Conservation (phyloP, 2,888 invertebrate genomes). For the Rotaria macrura region DNA sequence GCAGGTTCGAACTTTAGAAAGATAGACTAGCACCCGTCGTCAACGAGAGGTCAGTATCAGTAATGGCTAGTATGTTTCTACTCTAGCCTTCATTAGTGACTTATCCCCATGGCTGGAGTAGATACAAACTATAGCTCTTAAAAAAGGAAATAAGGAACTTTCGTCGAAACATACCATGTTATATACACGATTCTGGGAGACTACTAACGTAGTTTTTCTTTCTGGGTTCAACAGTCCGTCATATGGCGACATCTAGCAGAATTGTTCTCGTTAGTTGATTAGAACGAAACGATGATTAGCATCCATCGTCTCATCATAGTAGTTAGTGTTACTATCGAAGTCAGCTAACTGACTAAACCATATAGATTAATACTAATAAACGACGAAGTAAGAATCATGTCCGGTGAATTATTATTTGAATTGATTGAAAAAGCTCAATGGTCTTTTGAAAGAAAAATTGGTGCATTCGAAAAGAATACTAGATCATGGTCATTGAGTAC, state of each 20-base stretch:
- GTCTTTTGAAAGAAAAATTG: neutral
- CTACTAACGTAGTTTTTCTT: too few relatives aligned
- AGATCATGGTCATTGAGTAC: neutral
- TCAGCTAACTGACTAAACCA: neutral
- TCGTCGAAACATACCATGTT: too few relatives aligned
- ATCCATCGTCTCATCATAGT: neutral
- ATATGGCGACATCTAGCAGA: neutral
- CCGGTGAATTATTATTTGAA: slow-evolving; percentile 2
- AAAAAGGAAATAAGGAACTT: too few relatives aligned
- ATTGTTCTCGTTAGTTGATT: neutral
- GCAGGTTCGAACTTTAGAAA: too few relatives aligned
- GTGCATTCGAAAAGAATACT: neutral
- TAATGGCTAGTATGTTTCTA: too few relatives aligned
- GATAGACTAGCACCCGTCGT: too few relatives aligned
- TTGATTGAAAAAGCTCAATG: neutral
- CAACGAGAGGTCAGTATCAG: too few relatives aligned
- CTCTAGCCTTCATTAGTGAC: too few relatives aligned
- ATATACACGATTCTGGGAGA: too few relatives aligned
- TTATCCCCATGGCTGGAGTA: too few relatives aligned
- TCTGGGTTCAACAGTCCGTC: too few relatives aligned
- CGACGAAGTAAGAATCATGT: neutral
- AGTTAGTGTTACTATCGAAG: neutral
- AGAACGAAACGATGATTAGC: neutral
- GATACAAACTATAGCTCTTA: too few relatives aligned
- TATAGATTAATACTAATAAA: neutral